Percentiles rank a stretch among this genome's conserved stretches.
Conservation (phyloP, 2,888 invertebrate species). For the Prenolepis imparis region DNA sequence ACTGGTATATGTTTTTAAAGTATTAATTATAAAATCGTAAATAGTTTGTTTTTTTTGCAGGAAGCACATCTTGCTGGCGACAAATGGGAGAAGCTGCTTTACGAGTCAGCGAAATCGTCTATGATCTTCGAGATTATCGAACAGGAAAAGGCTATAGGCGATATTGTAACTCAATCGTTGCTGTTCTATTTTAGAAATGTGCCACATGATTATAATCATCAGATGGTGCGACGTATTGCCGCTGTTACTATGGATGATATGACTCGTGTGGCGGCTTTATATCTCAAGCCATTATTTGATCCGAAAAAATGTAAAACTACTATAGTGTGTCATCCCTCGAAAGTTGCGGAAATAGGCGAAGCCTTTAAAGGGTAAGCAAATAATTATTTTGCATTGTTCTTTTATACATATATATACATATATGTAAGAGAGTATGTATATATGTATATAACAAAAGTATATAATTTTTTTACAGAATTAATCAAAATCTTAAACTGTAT, state of each 20-base stretch:
- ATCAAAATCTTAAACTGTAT: conserved; percentile 88
- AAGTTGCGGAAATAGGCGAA: conserved; percentile 89
- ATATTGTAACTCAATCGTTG: conserved; percentile 91
- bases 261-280: conserved; percentile 90
- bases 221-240: conserved; percentile 89
- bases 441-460: conserved; percentile 15
- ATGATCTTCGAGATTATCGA: conserved; percentile 95
- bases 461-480: conserved; percentile 87
- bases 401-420: neutral
- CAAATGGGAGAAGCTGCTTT: conserved; percentile 91
- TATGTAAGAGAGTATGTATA: neutral
- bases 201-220: conserved; percentile 90
- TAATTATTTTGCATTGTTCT: neutral
- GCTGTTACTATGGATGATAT: conserved; percentile 89
- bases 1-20: no score
- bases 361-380: conserved; percentile 90
- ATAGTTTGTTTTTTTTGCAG: conserved; percentile 85
- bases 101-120: conserved; percentile 94
- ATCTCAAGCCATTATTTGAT: conserved; percentile 91
- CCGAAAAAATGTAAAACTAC: conserved; percentile 89
- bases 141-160: conserved; percentile 92
- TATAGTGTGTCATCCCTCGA: conserved; percentile 92
- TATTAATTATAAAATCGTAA: neutral
- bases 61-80: conserved; percentile 89
- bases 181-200: conserved; percentile 91